A percentile compares a stretch with the other conserved stretches of the same genome.
These are phyloP conservation scores for Phrynosoma blainvillii DNA, from an alignment of 2,113 vertebrate genomes.

Conservation along the genomic window DNA sequence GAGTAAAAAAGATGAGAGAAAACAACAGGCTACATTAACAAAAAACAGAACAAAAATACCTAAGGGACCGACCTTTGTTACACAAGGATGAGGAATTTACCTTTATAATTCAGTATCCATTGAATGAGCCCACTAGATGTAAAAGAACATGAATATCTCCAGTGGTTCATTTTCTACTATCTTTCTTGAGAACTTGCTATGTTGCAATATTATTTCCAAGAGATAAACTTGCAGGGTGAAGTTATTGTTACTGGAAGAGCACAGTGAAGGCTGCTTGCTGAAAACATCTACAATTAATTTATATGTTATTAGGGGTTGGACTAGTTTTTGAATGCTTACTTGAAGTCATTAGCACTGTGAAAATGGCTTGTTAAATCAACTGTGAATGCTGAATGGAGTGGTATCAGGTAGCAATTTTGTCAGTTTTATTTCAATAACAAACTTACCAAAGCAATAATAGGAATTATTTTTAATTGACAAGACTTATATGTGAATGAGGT, in stretches of 20 bases:
- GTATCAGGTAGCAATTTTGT: neutral
- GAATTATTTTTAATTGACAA: neutral
- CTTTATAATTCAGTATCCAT: slow-evolving; percentile 17
- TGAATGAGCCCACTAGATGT: neutral
- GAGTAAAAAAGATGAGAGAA: neutral
- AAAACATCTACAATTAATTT: neutral
- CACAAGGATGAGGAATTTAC: slow-evolving; percentile 27
- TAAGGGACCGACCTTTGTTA: slow-evolving; percentile 9
- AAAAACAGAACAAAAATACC: slow-evolving; percentile 10
- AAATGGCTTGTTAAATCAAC: slow-evolving; percentile 12
- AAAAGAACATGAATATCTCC: slow-evolving; percentile 4
- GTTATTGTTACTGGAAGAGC: slow-evolving; percentile 27
- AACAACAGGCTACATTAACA: slow-evolving; percentile 18
- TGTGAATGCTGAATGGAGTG: slow-evolving; percentile 18
- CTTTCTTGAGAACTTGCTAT: slow-evolving; percentile 26
- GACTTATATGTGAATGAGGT: neutral
- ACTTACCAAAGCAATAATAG: neutral
- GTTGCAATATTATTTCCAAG: neutral
- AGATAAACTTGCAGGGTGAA: neutral
- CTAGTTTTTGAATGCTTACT: neutral
- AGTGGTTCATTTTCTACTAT: slow-evolving; percentile 7
- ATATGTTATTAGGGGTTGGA: neutral
- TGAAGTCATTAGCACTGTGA: slow-evolving; percentile 7
- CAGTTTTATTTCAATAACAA: slow-evolving; percentile 1
- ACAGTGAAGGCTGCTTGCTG: slow-evolving; percentile 1